Conservation (phyloP, 1,140 invertebrate genomes). For the Macrobrachium rosenbergii region DNA sequence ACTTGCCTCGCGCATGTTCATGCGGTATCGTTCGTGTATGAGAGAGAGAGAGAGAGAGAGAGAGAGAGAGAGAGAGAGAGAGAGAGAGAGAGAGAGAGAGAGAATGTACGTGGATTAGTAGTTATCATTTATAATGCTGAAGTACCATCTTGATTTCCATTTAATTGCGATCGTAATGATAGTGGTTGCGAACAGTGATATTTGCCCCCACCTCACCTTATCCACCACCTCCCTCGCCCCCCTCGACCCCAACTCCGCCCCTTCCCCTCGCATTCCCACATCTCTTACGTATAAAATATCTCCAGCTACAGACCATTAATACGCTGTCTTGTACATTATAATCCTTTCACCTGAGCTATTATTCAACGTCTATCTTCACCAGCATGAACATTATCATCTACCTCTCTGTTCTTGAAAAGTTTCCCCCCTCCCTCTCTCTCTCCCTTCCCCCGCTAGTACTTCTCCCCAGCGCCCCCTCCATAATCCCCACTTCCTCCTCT, state of each 20-base stretch:
- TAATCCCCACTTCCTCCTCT: not conserved
- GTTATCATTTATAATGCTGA: no score
- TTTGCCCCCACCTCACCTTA: no score
- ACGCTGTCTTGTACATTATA: no score
- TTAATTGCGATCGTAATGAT: no score
- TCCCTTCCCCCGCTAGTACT: not conserved
- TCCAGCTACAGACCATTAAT: constrained; percentile 6
- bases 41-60: no score
- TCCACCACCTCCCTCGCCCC: not conserved
- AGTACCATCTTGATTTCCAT: no score
- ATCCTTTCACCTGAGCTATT: not conserved
- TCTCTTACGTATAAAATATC: not conserved
- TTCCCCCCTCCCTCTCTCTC: not conserved
- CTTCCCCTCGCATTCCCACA: not conserved
- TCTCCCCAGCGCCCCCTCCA: not conserved
- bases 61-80: no score
- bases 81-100: no score
- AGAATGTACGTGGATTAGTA: no score
- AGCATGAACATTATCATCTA: not conserved
- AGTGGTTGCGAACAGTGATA: no score
- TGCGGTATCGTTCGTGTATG: no score
- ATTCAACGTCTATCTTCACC: not conserved
- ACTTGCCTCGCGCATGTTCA: no score
- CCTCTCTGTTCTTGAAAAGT: not conserved
- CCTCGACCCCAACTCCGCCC: not conserved